Percentiles rank a stretch among this genome's conserved stretches.
These are phyloP conservation scores for Erebia epiphron DNA, from an alignment of 2,888 invertebrate genomes.

Conservation along the genomic window DNA sequence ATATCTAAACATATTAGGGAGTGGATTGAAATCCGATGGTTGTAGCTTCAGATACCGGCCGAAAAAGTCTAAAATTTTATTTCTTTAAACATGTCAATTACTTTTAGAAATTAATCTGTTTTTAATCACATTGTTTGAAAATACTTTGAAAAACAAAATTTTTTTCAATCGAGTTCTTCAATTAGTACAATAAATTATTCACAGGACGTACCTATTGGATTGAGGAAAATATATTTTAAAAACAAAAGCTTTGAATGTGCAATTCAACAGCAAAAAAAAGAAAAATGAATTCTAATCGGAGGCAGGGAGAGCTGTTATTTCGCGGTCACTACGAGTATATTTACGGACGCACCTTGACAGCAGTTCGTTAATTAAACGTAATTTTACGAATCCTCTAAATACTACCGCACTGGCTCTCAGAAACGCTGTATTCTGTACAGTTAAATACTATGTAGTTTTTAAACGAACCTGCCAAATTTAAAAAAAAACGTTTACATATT, in stretches of 20 bases:
- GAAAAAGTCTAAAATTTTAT: too few species aligned
- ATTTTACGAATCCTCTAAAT: conserved; percentile 54
- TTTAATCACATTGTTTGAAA: too few species aligned
- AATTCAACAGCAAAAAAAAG: conserved; percentile 41
- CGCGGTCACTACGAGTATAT: conserved; percentile 69
- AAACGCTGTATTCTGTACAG: not conserved
- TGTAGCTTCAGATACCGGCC: not conserved
- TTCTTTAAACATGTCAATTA: not conserved
- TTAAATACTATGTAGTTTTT: not conserved
- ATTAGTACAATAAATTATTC: too few species aligned
- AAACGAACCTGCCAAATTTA: too few species aligned
- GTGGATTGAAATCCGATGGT: not conserved
- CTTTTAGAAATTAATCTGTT: not conserved
- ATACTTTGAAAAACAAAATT: too few species aligned
- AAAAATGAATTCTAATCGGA: conserved; percentile 49
- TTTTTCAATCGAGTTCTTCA: too few species aligned
- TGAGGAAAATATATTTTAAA: not conserved
- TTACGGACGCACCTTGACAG: conserved; percentile 64
- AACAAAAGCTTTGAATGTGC: not conserved
- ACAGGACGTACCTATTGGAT: not conserved
- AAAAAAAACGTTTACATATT: too few species aligned
- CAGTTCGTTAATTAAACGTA: conserved; percentile 67
- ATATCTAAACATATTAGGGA: not conserved
- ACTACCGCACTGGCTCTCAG: conserved; percentile 27
- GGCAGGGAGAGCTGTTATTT: conserved; percentile 66